Base-by-base conservation (phyloP, 2,113 vertebrate species). In the Oryzias celebensis region DNA sequence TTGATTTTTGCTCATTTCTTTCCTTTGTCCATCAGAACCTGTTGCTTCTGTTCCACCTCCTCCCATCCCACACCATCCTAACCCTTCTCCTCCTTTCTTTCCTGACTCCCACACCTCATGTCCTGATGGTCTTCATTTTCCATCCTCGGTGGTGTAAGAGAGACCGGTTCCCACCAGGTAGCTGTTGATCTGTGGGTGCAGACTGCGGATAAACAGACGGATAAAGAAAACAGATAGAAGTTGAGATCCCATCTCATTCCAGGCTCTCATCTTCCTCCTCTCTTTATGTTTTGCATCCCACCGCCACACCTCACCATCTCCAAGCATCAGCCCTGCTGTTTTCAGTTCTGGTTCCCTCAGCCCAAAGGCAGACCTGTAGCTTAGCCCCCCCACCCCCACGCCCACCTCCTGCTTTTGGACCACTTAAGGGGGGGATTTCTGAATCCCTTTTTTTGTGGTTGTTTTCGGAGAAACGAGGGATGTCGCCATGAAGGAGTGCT, bases 401-500 rank as follows among this genome's bases (percentile, higher is more conserved):
- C 45, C 28, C 51, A 52, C 48, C 52, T 7, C 15, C 52, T 72
- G 63, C 71, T 85, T 57, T 62, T 22, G 85, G 83, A 88, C 85
- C 52, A 47, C 68, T 72, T 47, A 78, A 65, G 67, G 61, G 77
- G 69, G 68, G 62, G 78, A 68, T 73, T 77, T 80, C 55, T 70
- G 64, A 63, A 68, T 62, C 48, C 42, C 75, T 67, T 70, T 78
- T 65, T 65, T 69, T 58, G 31, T 77, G 68, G 68, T 73, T 83
- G 72, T 80, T 83, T 73, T 81, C 14, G 17, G 44, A 14, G 44
- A 4, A 2, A 5, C 5, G 44, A 55, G 81, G 80, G 81, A 80
- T 82, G 81, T 85, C 85, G 52, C 75, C 82, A 84, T 89, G 84
- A 84, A 86, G 89, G 87, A 87, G 78, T 86, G 75, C 74, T 54